Percentiles rank a stretch among this genome's conserved stretches.
phyloP scores from a whole-genome alignment of 2,113 vertebrate genomes.

The Cathartes aura region DNA sequence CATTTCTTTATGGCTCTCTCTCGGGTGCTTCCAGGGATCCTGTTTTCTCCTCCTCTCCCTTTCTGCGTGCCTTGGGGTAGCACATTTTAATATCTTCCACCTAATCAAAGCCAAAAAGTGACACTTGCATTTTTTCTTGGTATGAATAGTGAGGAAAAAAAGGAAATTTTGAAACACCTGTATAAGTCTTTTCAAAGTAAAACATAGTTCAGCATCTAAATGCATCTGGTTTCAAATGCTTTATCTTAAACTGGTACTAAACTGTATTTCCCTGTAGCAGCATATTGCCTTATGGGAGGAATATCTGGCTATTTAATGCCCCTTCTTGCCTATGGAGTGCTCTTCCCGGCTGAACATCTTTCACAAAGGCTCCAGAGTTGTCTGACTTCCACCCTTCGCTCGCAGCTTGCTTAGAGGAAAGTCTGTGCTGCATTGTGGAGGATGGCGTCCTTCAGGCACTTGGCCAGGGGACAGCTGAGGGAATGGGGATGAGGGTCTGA shows the following conservation, averaged over 20 bases:
- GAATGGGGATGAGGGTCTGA: fast-evolving
- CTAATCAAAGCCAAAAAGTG: not conserved
- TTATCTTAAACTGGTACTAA: not conserved
- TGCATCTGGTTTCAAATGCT: not conserved
- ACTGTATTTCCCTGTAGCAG: not conserved
- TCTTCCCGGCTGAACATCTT: not conserved
- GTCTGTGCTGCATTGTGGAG: fast-evolving
- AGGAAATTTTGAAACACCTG: not conserved
- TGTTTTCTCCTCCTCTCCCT: not conserved
- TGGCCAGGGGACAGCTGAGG: fast-evolving
- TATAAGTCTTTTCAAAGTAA: not conserved
- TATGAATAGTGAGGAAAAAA: not conserved
- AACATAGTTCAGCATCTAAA: not conserved
- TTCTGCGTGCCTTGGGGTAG: not conserved
- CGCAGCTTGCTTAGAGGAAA: not conserved
- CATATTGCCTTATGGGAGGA: not conserved
- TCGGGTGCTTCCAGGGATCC: not conserved
- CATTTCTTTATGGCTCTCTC: not conserved
- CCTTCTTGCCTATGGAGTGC: not conserved
- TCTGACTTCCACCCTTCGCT: fast-evolving
- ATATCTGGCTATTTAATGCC: not conserved
- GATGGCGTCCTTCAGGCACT: too few species aligned
- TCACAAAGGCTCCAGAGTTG: not conserved
- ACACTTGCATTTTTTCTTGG: not conserved
- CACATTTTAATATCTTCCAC: not conserved